Evolutionary conservation across 2,888 invertebrate genomes (phyloP).

Genomic region (Cabera pusaria): DNA sequence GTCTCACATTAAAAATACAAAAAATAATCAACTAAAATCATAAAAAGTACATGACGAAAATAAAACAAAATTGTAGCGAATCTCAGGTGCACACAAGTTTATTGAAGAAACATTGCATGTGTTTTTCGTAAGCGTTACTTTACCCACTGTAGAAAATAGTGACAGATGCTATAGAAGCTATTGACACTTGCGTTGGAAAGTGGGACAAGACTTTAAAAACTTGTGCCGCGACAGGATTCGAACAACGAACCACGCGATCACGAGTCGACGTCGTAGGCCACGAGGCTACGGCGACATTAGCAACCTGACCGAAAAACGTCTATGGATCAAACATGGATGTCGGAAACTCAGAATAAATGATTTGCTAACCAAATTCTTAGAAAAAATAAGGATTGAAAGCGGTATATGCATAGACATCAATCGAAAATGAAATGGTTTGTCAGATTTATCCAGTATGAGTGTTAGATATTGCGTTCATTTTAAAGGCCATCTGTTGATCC

Average conservation of each 20-base stretch:
- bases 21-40: too few species aligned
- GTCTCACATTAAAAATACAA: too few species aligned
- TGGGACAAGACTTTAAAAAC: constrained; percentile 36
- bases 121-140: constrained; percentile 63
- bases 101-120: constrained; percentile 57
- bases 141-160: constrained; percentile 55
- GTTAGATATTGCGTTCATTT: too few species aligned
- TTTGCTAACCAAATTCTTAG: too few species aligned
- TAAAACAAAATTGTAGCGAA: constrained; percentile 47
- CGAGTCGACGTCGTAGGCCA: constrained; percentile 4
- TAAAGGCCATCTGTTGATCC: too few species aligned
- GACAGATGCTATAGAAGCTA: constrained; percentile 40
- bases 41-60: too few species aligned
- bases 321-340: neutral
- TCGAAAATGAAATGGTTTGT: too few species aligned
- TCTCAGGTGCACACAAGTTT: constrained; percentile 67
- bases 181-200: constrained; percentile 61
- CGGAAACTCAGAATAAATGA: too few species aligned
- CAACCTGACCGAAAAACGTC: neutral
- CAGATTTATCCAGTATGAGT: too few species aligned
- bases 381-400: too few species aligned
- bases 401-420: too few species aligned
- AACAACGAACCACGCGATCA: constrained; percentile 17
- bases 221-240: constrained; percentile 9
- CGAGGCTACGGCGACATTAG: constrained; percentile 2